Conservation (phyloP, 2,797 vertebrate genomes). For the Acrossocheilus fasciatus region DNA sequence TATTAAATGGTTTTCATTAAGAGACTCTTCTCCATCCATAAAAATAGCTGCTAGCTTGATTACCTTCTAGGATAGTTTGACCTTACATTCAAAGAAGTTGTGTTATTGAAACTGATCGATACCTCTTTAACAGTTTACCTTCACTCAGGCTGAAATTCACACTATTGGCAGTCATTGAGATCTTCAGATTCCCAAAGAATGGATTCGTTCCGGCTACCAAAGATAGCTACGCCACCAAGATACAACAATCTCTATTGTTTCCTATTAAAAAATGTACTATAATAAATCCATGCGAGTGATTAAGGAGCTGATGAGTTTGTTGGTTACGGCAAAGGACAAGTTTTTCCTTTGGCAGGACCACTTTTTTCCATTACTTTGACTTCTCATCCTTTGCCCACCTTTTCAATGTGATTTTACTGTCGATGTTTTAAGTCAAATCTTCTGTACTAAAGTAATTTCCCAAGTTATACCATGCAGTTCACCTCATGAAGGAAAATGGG, state of each 20-base stretch:
- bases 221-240: conserved; percentile 69
- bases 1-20: background rate
- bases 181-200: conserved; percentile 1
- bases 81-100: background rate
- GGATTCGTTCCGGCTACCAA: conserved; percentile 75
- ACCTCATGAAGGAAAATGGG: conserved; percentile 81
- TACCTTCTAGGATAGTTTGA: conserved; percentile 6
- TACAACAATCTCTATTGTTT: background rate
- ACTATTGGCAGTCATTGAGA: background rate
- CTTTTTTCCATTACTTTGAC: conserved; percentile 53
- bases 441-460: conserved; percentile 63
- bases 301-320: background rate
- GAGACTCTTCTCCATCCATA: background rate
- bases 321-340: background rate
- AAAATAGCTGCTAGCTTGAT: background rate
- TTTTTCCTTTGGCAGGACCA: background rate
- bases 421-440: conserved; percentile 62
- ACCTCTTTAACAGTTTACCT: conserved; percentile 12
- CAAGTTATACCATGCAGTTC: conserved; percentile 71
- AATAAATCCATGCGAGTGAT: background rate
- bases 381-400: conserved; percentile 57
- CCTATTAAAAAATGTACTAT: background rate
- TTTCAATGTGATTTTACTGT: conserved; percentile 61
- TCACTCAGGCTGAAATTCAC: background rate
- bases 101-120: background rate